Evolutionary conservation across 1,140 invertebrate species (phyloP), one percentile per base, ranked within the genome.

Genomic region (Rhopalosiphum padi): DNA sequence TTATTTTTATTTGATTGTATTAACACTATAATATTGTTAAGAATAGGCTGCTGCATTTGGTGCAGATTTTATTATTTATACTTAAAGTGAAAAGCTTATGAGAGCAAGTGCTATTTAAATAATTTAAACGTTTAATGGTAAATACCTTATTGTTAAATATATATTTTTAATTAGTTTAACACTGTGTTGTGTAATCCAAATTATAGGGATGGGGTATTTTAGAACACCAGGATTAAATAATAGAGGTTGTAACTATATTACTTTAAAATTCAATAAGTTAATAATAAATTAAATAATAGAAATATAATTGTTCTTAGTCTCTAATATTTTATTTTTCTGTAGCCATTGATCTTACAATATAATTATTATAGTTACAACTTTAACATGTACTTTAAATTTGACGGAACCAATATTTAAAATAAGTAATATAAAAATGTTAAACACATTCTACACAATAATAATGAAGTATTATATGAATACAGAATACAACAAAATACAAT

Each of bases 51-150:
- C 30, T 30, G 6, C 30, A n/a, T 18, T 48, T 87, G 2, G 86
- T 87, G 46, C 25, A 86, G 11, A n/a, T 46, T 46, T 46, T 86
- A 46, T 46, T 30, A 46, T 86, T 18, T 22, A 48, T 35, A 88
- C n/a, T 30, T 35, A 77, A 46, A 53, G 87, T 89, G 87, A 46
- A 37, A 89, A 53, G 87, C 46, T 9, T 89, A 89, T 53, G 35
- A 53, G 46, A 87, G 86, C 21, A n/a, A 88, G 41, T 88, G 86
- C 22, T 85, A 41, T 41, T 48, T n/a, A 48, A 87, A 48, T 48
- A 51, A 87, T n/a, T 87, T 0, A 48, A n/a, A 85, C 43, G 23
- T 41, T 86, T 30, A 41, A 77, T 18, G 30, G 15, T 5, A 68
- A 68, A 68, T 68, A 68, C 60, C 15, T n/a, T n/a, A n/a, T 68